Evolutionary conservation across 2,888 invertebrate genomes (phyloP).

Genomic region (Ornithoptera alexandrae): DNA sequence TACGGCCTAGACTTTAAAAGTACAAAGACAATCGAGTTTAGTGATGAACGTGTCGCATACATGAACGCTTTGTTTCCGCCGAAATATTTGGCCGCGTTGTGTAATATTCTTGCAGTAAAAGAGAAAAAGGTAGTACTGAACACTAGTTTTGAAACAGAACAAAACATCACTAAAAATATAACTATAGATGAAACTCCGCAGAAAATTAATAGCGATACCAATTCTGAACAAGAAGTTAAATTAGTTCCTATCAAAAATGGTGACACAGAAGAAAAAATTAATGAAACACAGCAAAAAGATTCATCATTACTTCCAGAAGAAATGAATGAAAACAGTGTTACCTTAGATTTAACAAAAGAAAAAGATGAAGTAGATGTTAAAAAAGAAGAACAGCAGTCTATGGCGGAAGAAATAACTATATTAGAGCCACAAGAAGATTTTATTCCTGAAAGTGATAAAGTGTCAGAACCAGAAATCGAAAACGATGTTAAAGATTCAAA

Average conservation of each 20-base stretch:
- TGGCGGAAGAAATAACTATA: constrained; percentile 48
- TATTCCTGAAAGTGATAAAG: constrained; percentile 47
- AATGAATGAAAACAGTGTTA: constrained; percentile 45
- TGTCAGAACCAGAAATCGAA: constrained; percentile 45
- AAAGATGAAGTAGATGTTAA: constrained; percentile 49
- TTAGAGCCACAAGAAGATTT: constrained; percentile 48
- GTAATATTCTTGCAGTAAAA: constrained; percentile 85
- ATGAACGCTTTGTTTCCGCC: constrained; percentile 82
- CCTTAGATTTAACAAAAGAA: constrained; percentile 55
- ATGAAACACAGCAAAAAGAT: constrained; percentile 58
- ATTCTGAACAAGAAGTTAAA: constrained; percentile 60
- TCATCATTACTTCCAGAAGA: constrained; percentile 47
- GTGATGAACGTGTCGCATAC: constrained; percentile 76
- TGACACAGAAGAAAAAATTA: constrained; percentile 58
- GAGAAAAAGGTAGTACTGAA: constrained; percentile 84
- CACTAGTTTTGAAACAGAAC: constrained; percentile 78
- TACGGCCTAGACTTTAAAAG: constrained; percentile 82
- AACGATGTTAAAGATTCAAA: constrained; percentile 54
- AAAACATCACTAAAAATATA: constrained; percentile 69
- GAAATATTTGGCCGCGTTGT: constrained; percentile 87
- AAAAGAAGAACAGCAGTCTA: constrained; percentile 45
- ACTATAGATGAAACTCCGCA: constrained; percentile 65
- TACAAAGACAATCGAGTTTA: constrained; percentile 75
- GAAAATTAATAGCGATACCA: constrained; percentile 56
- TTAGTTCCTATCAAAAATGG: constrained; percentile 58